These are phyloP conservation scores for Chiloscyllium punctatum DNA, from an alignment of 2,797 vertebrate genomes.

Conservation along the genomic window DNA sequence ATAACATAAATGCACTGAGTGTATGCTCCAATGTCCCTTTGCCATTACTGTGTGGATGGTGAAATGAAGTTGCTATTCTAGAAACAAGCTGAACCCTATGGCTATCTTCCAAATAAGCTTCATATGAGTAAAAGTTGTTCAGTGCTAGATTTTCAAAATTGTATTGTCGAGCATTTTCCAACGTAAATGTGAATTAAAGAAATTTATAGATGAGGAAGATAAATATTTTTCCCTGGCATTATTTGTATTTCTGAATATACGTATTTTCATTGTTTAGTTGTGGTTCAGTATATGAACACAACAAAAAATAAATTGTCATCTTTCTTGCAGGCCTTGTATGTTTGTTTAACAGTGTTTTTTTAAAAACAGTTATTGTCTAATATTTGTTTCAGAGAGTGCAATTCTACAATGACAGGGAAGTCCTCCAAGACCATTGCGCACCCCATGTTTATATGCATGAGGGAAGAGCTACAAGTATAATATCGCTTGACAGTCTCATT, in stretches of 20 bases:
- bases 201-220: neutral
- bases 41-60: neutral
- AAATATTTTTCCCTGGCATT: neutral
- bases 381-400: slow-evolving; percentile 53
- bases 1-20: neutral
- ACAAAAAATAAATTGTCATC: neutral
- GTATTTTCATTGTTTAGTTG: neutral
- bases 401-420: neutral
- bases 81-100: no score
- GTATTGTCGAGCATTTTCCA: no score
- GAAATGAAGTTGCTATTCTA: neutral
- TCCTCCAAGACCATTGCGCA: neutral
- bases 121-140: no score
- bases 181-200: neutral
- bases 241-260: neutral
- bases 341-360: neutral
- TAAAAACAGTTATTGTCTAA: slow-evolving; percentile 35
- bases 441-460: slow-evolving; percentile 56
- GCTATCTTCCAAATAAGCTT: no score
- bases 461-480: slow-evolving; percentile 48
- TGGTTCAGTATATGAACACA: neutral
- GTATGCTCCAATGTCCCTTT: neutral
- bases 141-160: no score
- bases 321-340: neutral
- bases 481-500: slow-evolving; percentile 54